These are phyloP conservation scores for Mesoligia furuncula DNA, from an alignment of 2,888 invertebrate genomes.

Conservation along the genomic window DNA sequence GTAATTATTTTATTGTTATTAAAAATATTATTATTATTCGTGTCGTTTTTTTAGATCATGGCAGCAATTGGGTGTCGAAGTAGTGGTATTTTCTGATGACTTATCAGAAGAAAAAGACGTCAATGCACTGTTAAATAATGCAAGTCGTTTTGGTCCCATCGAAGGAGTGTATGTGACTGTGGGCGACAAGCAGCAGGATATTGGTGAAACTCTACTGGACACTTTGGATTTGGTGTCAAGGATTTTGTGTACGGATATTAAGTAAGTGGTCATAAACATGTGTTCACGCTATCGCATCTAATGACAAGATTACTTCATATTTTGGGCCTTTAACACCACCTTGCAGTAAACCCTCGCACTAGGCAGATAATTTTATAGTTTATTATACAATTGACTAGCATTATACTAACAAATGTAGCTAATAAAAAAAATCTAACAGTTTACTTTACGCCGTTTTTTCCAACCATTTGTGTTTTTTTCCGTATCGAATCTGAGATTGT, in stretches of 20 bases:
- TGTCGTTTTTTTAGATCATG: conserved; percentile 33
- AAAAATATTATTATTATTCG: neutral
- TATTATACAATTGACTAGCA: too few relatives aligned
- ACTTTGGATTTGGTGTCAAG: conserved; percentile 41
- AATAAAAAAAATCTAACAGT: neutral
- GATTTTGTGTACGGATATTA: conserved; percentile 39
- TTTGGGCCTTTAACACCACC: neutral
- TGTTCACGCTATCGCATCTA: neutral
- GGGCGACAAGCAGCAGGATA: conserved; percentile 18
- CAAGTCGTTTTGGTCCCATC: conserved; percentile 24
- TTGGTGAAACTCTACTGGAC: conserved; percentile 17
- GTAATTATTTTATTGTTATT: neutral
- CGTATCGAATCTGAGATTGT: neutral
- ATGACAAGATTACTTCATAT: neutral
- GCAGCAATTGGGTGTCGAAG: conserved; percentile 47
- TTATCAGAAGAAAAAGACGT: conserved; percentile 27
- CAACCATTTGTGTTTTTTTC: neutral
- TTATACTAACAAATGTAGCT: too few relatives aligned
- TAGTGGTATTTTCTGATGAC: conserved; percentile 26
- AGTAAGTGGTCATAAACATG: conserved; percentile 25
- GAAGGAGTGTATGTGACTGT: conserved; percentile 51
- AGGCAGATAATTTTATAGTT: neutral
- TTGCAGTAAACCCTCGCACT: too few relatives aligned
- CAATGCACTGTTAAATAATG: conserved; percentile 24
- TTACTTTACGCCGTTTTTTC: neutral